These are phyloP conservation scores for Phyllotreta striolata DNA, from an alignment of 2,888 invertebrate species.

Conservation along the genomic window DNA sequence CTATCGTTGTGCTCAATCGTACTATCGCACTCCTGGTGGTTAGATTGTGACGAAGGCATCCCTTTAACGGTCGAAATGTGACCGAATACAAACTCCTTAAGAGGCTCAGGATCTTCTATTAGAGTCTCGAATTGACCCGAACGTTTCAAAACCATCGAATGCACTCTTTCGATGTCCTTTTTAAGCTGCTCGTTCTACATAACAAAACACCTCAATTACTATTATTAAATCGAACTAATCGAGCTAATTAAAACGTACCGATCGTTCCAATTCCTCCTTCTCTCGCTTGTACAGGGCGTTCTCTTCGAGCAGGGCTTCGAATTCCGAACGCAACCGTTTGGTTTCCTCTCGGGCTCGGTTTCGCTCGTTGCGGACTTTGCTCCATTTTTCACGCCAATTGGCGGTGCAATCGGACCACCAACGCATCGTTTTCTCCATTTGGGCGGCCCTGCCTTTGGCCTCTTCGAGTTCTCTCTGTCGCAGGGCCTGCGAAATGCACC, in stretches of 20 bases:
- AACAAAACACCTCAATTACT: too few relatives aligned
- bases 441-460: conserved; percentile 90
- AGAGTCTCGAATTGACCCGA: conserved; percentile 69
- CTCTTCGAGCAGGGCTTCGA: conserved; percentile 82
- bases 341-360: conserved; percentile 93
- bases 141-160: conserved; percentile 71
- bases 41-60: conserved; percentile 50
- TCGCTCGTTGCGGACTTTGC: conserved; percentile 89
- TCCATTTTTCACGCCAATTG: conserved; percentile 96
- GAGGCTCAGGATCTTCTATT: conserved; percentile 62
- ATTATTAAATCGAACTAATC: not conserved
- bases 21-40: conserved; percentile 58
- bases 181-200: conserved; percentile 73
- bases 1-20: conserved; percentile 54
- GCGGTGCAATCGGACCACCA: conserved; percentile 99
- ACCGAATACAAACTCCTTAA: conserved; percentile 59
- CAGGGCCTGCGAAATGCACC: conserved; percentile 62
- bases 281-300: conserved; percentile 77
- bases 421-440: conserved; percentile 99
- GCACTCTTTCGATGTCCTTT: conserved; percentile 83
- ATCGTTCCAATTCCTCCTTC: conserved; percentile 78
- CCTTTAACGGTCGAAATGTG: conserved; percentile 54
- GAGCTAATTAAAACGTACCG: conserved; percentile 50
- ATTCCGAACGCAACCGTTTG: conserved; percentile 80
- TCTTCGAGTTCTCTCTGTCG: conserved; percentile 89